Evolutionary conservation across 2,797 vertebrate species (phyloP).

Genomic region (Halcyon chelicuti): DNA sequence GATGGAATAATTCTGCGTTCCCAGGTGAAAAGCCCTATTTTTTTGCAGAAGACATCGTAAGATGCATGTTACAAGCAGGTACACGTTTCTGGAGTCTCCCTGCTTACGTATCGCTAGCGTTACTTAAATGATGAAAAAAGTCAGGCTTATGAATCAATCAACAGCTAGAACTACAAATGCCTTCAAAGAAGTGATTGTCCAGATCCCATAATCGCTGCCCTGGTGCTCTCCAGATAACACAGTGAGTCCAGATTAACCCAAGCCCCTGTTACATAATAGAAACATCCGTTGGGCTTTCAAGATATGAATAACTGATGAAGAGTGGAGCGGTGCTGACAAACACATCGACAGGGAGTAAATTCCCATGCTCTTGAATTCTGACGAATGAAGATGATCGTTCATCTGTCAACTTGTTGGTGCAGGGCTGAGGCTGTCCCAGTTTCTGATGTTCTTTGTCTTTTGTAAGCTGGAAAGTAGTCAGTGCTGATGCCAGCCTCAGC

Average conservation of each 20-base stretch:
- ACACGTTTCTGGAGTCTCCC: not conserved
- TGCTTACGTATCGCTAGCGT: not conserved
- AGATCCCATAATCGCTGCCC: rapidly evolving
- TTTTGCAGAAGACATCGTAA: not conserved
- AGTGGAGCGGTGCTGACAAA: not conserved
- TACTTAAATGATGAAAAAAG: not conserved
- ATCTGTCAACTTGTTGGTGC: not conserved
- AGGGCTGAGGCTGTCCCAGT: not conserved
- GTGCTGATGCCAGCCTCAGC: not conserved
- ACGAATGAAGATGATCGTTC: not conserved
- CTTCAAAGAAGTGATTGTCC: not conserved
- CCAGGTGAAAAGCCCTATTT: not conserved
- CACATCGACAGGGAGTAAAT: rapidly evolving
- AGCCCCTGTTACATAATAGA: no score
- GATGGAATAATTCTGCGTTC: not conserved
- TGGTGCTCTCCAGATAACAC: not conserved
- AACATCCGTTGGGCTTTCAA: not conserved
- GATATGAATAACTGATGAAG: not conserved
- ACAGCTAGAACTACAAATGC: not conserved
- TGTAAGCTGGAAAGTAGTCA: not conserved
- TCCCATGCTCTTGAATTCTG: not conserved
- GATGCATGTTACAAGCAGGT: not conserved
- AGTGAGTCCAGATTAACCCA: not conserved
- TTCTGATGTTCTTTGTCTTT: not conserved
- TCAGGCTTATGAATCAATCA: not conserved